Percentiles rank a stretch among this genome's conserved stretches.
Conservation (phyloP, 2,797 vertebrate species). For the Protosalanx chinensis region DNA sequence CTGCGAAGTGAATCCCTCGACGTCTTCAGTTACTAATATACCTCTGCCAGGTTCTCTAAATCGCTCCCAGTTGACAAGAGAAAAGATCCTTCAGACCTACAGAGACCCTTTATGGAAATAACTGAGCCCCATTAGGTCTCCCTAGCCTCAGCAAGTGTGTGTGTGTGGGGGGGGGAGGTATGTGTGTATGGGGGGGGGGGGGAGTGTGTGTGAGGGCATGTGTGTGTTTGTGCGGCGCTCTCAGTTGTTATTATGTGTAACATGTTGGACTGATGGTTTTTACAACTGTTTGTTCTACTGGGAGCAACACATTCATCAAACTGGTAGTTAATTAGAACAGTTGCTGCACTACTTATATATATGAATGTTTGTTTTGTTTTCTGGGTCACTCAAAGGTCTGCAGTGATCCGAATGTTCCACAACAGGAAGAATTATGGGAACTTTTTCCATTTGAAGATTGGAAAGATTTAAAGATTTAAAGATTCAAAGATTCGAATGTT, state of each 20-base stretch:
- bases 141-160: conserved; percentile 56
- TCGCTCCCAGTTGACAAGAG: conserved; percentile 70
- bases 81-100: conserved; percentile 69
- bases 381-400: conserved; percentile 26
- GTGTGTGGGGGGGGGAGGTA: conserved; percentile 3
- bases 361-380: conserved; percentile 22
- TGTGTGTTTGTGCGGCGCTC: conserved; percentile 33
- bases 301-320: conserved; percentile 62
- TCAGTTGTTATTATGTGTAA: conserved; percentile 37
- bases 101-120: conserved; percentile 78
- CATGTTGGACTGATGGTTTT: conserved; percentile 59
- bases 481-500: too few species aligned
- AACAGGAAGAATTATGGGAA: conserved; percentile 50
- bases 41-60: conserved; percentile 66
- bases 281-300: conserved; percentile 61
- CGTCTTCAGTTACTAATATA: conserved; percentile 76
- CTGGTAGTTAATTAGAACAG: conserved; percentile 64
- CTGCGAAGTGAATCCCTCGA: conserved; percentile 63
- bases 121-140: conserved; percentile 75
- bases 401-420: conserved; percentile 17
- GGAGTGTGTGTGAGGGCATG: conserved; percentile 28
- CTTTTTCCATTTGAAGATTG: conserved; percentile 34
- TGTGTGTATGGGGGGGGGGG: conserved; percentile 24
- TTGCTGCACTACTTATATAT: conserved; percentile 39
- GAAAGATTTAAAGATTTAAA: too few species aligned